phyloP scores from a whole-genome alignment of 1,140 invertebrate species.

The Xylocopa sonorina region DNA sequence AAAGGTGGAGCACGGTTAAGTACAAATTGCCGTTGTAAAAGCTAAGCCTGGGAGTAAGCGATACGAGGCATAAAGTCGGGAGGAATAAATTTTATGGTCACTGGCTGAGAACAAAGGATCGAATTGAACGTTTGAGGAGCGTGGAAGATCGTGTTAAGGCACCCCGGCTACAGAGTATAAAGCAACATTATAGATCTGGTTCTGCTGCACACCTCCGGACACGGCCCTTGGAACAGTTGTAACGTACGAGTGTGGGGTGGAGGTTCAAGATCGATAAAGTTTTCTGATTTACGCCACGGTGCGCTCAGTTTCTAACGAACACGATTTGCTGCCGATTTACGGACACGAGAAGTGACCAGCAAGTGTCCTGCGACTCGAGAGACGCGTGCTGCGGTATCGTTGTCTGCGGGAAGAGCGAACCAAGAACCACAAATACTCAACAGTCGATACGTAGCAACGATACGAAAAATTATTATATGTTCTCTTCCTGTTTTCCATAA shows the following conservation, averaged over 20 bases:
- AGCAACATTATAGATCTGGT: conserved; percentile 17
- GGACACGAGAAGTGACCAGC: too few species aligned
- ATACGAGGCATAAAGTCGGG: conserved; percentile 18
- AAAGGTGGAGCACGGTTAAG: not conserved
- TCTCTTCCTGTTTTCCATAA: too few species aligned
- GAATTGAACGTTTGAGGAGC: conserved; percentile 32
- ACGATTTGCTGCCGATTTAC: not conserved
- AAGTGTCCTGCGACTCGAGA: too few species aligned
- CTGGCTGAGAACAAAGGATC: conserved; percentile 32
- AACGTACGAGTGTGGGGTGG: conserved; percentile 3
- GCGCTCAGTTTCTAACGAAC: conserved; percentile 20
- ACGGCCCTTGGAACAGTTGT: conserved; percentile 12
- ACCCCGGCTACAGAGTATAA: not conserved
- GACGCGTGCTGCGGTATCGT: too few species aligned
- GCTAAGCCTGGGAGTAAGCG: not conserved
- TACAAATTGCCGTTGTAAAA: conserved; percentile 29
- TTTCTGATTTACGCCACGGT: not conserved
- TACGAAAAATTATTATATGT: too few species aligned
- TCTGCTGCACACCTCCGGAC: not conserved
- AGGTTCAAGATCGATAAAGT: conserved; percentile 29
- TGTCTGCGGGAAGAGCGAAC: too few species aligned
- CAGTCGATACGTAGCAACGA: too few species aligned
- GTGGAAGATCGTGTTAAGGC: conserved; percentile 26
- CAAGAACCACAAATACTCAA: too few species aligned
- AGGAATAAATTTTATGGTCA: conserved; percentile 40